Evolutionary conservation across 1,140 invertebrate genomes (phyloP).

Genomic region (Phenacoccus solenopsis): DNA sequence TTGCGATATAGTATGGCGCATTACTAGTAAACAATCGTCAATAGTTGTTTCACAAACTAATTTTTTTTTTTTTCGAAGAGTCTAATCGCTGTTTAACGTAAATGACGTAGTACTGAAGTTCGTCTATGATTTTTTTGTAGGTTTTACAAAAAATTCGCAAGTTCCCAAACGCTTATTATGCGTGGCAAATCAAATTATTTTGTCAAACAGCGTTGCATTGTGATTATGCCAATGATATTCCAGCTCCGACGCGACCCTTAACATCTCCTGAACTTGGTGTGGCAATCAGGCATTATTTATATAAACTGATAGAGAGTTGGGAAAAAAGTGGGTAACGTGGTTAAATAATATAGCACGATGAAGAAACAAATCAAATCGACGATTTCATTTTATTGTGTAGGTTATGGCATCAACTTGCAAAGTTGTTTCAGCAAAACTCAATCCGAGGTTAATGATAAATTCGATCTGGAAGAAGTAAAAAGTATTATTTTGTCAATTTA

Average conservation of each 20-base stretch:
- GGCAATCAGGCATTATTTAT: not conserved
- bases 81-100: not conserved
- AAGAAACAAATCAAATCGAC: not conserved
- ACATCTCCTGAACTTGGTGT: not conserved
- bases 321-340: not conserved
- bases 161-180: not conserved
- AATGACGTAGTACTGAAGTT: not conserved
- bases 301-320: not conserved
- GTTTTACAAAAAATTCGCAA: not conserved
- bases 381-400: not conserved
- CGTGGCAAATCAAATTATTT: slow-evolving; percentile 6
- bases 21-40: not conserved
- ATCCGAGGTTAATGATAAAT: not conserved
- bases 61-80: no score
- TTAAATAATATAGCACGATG: not conserved
- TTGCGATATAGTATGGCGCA: not conserved
- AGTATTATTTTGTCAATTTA: not conserved
- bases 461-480: not conserved
- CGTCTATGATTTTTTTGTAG: not conserved
- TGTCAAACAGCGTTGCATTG: not conserved
- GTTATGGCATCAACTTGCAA: not conserved
- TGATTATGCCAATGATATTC: not conserved
- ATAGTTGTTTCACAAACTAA: no score
- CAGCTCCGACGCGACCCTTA: not conserved
- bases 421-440: not conserved